Evolutionary conservation across 92 coral and sea anemone genomes (phyloP).

Genomic region (Nematostella vectensis): DNA sequence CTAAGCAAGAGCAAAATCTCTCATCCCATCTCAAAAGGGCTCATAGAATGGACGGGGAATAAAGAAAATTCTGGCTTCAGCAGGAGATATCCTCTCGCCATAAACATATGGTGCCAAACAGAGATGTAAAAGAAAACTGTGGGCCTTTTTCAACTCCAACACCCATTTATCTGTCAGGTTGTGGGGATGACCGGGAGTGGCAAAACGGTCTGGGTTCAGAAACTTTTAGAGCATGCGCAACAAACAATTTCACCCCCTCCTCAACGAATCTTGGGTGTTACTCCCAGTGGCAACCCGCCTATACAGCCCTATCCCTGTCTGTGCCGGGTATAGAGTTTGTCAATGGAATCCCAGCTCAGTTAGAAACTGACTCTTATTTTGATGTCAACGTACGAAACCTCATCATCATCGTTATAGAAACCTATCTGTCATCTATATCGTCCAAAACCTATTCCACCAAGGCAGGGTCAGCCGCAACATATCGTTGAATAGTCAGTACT

Average conservation of each 20-base stretch:
- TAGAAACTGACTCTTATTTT: constrained; percentile 8
- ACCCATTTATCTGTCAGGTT: constrained; percentile 8
- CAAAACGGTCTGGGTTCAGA: constrained; percentile 49
- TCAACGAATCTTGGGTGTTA: constrained; percentile 35
- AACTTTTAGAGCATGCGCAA: constrained; percentile 22
- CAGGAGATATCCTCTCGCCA: not conserved
- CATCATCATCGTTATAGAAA: constrained; percentile 39
- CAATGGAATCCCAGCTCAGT: constrained; percentile 30
- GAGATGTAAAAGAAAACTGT: not conserved
- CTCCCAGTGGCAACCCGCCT: constrained; percentile 44
- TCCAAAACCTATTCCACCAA: constrained; percentile 37
- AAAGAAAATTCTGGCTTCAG: not conserved
- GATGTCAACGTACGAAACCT: not conserved
- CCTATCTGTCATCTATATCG: constrained; percentile 16
- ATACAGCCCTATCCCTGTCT: constrained; percentile 9
- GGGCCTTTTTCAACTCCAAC: no score
- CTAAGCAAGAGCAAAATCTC: no score
- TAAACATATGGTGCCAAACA: not conserved
- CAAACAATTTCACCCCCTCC: constrained; percentile 22
- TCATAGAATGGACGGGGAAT: not conserved
- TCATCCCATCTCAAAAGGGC: not conserved
- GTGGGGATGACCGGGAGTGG: constrained; percentile 38
- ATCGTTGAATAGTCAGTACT: constrained; percentile 23
- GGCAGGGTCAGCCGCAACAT: constrained; percentile 23
- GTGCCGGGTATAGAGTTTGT: constrained; percentile 35